These are phyloP conservation scores for Merops nubicus DNA, from an alignment of 2,113 vertebrate genomes.

Conservation along the genomic window DNA sequence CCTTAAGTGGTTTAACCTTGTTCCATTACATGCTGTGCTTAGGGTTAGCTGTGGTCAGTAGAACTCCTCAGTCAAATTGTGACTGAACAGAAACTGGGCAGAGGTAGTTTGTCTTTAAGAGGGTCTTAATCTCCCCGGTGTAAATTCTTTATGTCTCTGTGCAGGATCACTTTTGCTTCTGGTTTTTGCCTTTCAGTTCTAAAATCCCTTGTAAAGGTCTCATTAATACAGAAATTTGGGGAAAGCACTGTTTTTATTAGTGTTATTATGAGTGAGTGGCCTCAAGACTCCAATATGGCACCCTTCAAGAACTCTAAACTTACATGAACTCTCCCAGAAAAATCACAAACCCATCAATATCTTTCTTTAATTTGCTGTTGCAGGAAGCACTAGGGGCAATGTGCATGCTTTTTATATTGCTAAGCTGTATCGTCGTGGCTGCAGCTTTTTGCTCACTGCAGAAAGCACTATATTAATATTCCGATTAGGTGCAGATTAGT, in stretches of 20 bases:
- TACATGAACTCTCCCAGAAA: background rate
- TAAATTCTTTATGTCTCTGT: background rate
- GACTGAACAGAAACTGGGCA: background rate
- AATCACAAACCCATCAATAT: background rate
- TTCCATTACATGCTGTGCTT: background rate
- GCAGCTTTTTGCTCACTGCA: background rate
- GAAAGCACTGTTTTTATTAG: background rate
- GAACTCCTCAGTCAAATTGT: background rate
- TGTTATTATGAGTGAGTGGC: background rate
- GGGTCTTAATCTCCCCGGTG: background rate
- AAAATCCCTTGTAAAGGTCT: background rate
- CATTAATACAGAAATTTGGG: background rate
- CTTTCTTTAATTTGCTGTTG: background rate
- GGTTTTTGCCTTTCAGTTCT: background rate
- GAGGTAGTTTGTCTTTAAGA: background rate
- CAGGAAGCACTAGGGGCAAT: background rate
- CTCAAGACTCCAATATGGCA: background rate
- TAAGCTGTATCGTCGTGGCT: background rate
- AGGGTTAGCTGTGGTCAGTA: background rate
- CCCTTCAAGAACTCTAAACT: background rate
- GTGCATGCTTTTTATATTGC: background rate
- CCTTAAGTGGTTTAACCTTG: background rate
- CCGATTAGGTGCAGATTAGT: constrained; percentile 20
- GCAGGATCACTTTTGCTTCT: background rate
- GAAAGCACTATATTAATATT: background rate